A percentile compares a stretch with the other conserved stretches of the same genome.
phyloP scores from a whole-genome alignment of 2,888 invertebrate species.

The Camptogramma bilineatum region DNA sequence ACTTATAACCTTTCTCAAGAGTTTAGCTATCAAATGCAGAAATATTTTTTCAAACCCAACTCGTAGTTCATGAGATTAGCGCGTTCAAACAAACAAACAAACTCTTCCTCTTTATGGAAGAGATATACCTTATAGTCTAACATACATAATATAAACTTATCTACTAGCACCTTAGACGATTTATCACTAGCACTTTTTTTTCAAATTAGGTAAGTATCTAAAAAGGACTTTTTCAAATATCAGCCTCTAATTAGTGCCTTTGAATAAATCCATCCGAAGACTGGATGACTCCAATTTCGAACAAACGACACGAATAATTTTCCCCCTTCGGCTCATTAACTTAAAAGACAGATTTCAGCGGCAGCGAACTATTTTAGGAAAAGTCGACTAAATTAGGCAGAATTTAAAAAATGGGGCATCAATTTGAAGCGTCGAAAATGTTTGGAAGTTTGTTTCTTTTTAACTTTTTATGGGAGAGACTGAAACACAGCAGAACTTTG shows the following conservation, averaged over 20 bases:
- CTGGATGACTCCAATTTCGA: constrained; percentile 49
- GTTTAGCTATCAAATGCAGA: too few relatives aligned
- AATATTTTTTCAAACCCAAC: too few relatives aligned
- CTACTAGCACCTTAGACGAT: too few relatives aligned
- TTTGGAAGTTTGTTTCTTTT: neutral
- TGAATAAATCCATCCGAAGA: constrained; percentile 20
- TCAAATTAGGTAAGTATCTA: too few relatives aligned
- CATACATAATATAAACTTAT: too few relatives aligned
- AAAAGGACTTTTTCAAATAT: neutral
- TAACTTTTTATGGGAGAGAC: constrained; percentile 6
- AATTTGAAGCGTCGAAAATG: constrained; percentile 16
- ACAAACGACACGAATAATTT: constrained; percentile 61
- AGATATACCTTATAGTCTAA: too few relatives aligned
- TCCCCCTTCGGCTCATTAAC: constrained; percentile 59
- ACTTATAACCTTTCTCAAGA: too few relatives aligned
- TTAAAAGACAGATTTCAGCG: constrained; percentile 53
- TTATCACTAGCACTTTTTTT: too few relatives aligned
- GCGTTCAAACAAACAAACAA: too few relatives aligned
- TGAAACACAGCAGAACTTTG: neutral
- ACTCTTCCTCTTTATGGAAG: too few relatives aligned
- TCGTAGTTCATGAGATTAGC: too few relatives aligned
- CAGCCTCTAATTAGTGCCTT: neutral
- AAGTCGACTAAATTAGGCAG: constrained; percentile 21
- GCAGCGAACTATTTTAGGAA: constrained; percentile 46
- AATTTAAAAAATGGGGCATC: constrained; percentile 28